Evolutionary conservation across 2,113 vertebrate genomes (phyloP).

Genomic region (Carassius carassius): DNA sequence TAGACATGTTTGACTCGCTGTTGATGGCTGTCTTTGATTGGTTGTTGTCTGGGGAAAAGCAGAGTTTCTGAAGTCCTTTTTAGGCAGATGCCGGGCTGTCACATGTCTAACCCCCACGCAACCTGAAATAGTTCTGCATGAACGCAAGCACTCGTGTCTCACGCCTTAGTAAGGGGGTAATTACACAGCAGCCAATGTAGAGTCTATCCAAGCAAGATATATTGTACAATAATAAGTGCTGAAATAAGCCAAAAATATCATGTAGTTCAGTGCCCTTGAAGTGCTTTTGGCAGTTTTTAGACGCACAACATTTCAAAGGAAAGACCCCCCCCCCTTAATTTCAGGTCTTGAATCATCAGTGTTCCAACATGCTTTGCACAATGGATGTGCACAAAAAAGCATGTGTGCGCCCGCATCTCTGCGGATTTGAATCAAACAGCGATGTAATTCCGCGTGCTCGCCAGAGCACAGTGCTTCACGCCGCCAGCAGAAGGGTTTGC

Average conservation of each 20-base stretch:
- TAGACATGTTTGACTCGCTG: neutral
- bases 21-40: slow-evolving; percentile 4
- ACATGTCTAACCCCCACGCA: slow-evolving; percentile 28
- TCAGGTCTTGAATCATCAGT: slow-evolving; percentile 57
- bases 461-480: slow-evolving; percentile 54
- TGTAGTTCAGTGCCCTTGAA: slow-evolving; percentile 54
- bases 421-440: slow-evolving; percentile 56
- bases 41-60: slow-evolving; percentile 8
- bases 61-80: slow-evolving; percentile 8
- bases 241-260: slow-evolving; percentile 32
- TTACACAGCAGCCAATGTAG: neutral
- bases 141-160: neutral
- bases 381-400: slow-evolving; percentile 53
- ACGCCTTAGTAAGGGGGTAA: slow-evolving; percentile 30
- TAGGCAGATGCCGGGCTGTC: slow-evolving; percentile 21
- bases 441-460: slow-evolving; percentile 56
- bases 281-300: slow-evolving; percentile 51
- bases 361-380: neutral
- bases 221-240: slow-evolving; percentile 21
- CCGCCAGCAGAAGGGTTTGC: neutral
- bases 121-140: slow-evolving; percentile 18
- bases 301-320: slow-evolving; percentile 48
- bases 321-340: slow-evolving; percentile 54
- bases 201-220: slow-evolving; percentile 18
- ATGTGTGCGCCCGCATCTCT: slow-evolving; percentile 46